Evolutionary conservation across 2,797 vertebrate genomes (phyloP), one percentile per base, ranked within the genome.

Genomic region (Coreius guichenoti): DNA sequence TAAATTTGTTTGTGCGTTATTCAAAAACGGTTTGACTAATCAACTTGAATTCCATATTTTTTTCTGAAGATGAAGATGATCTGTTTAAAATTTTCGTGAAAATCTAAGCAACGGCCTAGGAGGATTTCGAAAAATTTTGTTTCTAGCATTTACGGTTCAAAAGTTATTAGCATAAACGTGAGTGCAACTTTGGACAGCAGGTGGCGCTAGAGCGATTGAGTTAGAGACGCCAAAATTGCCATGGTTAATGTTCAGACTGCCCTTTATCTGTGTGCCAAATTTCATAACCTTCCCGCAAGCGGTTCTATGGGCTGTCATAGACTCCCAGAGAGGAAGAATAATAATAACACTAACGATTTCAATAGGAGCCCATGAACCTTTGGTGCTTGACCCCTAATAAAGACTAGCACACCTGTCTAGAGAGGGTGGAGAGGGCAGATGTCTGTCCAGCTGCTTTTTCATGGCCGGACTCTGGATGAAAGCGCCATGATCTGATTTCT

Each of bases 381-480:
- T 0, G 5, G 1, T 3, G 26, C 26, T 65, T 65, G 61, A 26
- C 29, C 7, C 29, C 29, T 31, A 65, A 29, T 16, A 12, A 11
- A 43, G 54, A 36, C 14, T 19, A 29, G 54, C 83, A 73, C 21
- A 90, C 89, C 89, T 96, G 96, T 99, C 98, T 89, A 99, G 92
- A 0, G 97, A 97, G 86, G 98, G 98, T 0, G 98, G 98, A 82
- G 98, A 99, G 81, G 98, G 98, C 90, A 99, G 96, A 90, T 98
- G 98, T 80, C 98, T 95, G 92, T 99, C 98, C 93, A 99, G 92
- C 93, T 99, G 98, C 89, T 99, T 99, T 93, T 98, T 98, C 96
- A 99, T 97, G 87, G 98, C 98, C 43, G 98, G 98, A 91, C 97
- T 99, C 93, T 99, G 98, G 92, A 96, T 98, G 90, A 99, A 99